Base-by-base conservation (phyloP, 2,888 invertebrate genomes). In the Eudemis profundana region DNA sequence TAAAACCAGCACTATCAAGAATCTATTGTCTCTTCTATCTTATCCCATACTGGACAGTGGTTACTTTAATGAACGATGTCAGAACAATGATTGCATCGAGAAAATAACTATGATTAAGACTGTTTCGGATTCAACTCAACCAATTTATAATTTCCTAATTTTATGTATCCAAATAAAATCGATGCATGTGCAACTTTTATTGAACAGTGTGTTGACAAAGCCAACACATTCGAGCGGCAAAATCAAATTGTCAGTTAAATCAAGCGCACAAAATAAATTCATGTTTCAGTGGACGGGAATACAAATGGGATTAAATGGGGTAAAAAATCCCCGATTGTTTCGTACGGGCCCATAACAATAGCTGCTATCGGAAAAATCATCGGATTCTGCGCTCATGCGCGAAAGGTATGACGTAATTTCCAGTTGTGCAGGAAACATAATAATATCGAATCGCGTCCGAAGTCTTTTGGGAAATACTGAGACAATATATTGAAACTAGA, bases 311-410 rank as follows among this genome's bases (percentile, higher is more conserved):
- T 73, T 70, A 83, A 84, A 80, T 81, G 74, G 82, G 79, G 78
- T 82, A 80, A 79, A 81, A 84, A 78, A 82, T 80, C 76, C 73
- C 63, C 72, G 74, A 82, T 82, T 84, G 85, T 84, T 83, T 80
- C 76, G 77, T 77, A 74, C 76, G 68, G 70, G 76, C 69, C 76
- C 78, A 78, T 81, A 82, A 84, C 80, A 82, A 80, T 79, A 85
- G 78, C 84, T 85, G 87, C 86, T 85, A 89, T 89, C 82, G 88
- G 88, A 84, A 89, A 89, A 87, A 82, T 85, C 88, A 89, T 89
- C 80, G 78, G 76, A 29, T 69, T 64, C 72, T 79, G 80, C 87
- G 83, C 77, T 85, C 87, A 86, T 82, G 84, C 85, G 87, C 79
- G 84, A 85, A 85, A 84, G 88, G 84, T 85, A 86, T 87, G 86